A percentile compares a stretch with the other conserved stretches of the same genome.
phyloP scores from a whole-genome alignment of 2,888 invertebrate genomes.

The Epirrhoe alternata region DNA sequence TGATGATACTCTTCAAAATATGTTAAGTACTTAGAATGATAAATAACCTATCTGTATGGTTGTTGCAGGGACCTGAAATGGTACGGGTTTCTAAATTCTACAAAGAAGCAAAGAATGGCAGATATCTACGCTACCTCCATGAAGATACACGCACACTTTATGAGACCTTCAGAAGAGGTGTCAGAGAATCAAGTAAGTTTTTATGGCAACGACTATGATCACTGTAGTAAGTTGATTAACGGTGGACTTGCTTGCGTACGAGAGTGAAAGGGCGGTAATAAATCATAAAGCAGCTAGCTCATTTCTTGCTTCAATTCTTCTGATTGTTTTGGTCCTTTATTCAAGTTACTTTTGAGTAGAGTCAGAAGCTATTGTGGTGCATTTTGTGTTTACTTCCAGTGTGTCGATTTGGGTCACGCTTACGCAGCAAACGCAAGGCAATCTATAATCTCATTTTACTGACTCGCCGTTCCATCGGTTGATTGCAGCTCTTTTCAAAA shows the following conservation, averaged over 20 bases:
- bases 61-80: constrained; percentile 93
- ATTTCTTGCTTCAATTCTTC: neutral
- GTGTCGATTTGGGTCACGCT: constrained; percentile 7
- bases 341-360: neutral
- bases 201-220: neutral
- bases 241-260: neutral
- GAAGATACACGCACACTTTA: constrained; percentile 95
- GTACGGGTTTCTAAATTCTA: constrained; percentile 95
- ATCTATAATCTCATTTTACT: constrained; percentile 23
- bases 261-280: neutral
- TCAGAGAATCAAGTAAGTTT: constrained; percentile 94
- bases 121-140: constrained; percentile 92
- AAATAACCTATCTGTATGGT: constrained; percentile 8
- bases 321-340: neutral
- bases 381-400: neutral
- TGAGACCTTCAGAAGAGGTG: constrained; percentile 95
- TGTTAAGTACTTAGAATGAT: neutral
- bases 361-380: neutral
- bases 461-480: constrained; percentile 28
- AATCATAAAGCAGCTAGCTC: neutral
- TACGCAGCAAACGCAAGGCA: constrained; percentile 2
- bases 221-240: neutral
- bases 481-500: constrained; percentile 32
- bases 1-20: too few relatives aligned
- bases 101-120: constrained; percentile 95